Conservation (phyloP, 2,888 invertebrate genomes). For the Lampropteryx suffumata region DNA sequence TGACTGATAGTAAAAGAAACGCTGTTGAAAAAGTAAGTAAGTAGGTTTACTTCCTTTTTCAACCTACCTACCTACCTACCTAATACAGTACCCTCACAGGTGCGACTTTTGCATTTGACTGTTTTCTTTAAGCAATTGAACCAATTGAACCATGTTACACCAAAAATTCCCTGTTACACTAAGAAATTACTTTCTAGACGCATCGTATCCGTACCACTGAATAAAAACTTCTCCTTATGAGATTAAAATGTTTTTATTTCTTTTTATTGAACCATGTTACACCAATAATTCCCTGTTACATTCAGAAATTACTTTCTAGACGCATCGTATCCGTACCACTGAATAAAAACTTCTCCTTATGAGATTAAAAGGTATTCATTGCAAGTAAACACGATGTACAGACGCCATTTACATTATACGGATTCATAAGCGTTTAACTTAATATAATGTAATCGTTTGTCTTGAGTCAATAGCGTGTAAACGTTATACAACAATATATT, state of each 20-base stretch:
- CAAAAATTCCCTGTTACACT: no score
- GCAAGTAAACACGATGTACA: constrained; percentile 10
- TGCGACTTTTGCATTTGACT: no score
- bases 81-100: no score
- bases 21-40: no score
- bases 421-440: constrained; percentile 33
- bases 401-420: constrained; percentile 25
- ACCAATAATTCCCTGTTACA: no score
- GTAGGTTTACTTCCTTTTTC: no score
- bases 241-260: constrained; percentile 23
- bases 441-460: constrained; percentile 28
- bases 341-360: constrained; percentile 15
- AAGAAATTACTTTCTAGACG: not conserved
- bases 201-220: constrained; percentile 6
- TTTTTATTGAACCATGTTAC: no score
- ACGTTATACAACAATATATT: not conserved
- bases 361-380: constrained; percentile 23
- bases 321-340: constrained; percentile 2
- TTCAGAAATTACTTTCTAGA: not conserved
- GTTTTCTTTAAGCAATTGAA: no score
- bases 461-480: constrained; percentile 12
- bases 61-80: no score
- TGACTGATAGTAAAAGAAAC: no score
- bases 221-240: constrained; percentile 17
- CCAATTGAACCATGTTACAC: no score